Base-by-base conservation (phyloP, 1,140 invertebrate genomes). In the Nixonia krombeini region DNA sequence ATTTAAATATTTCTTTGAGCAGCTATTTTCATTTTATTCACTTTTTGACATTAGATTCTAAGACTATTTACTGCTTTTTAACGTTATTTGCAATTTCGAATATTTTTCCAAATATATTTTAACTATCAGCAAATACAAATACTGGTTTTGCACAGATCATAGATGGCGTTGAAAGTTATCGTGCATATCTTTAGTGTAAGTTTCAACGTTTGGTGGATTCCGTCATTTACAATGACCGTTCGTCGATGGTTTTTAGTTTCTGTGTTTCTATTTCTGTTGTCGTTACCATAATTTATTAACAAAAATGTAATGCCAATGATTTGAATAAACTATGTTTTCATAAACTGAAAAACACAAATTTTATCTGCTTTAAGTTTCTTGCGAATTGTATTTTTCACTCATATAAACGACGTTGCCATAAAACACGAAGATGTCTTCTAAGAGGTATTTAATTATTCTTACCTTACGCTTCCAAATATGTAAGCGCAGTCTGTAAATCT, bases 371-470 rank as follows among this genome's bases (percentile, higher is more conserved):
- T 76, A 69, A 57, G 44, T 76, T 74, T 52, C 51, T 73, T 74
- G 63, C 40, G 26, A 51, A 10, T 59, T 73, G 75, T 74, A 67
- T 76, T 74, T 65, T 71, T 66, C 9, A 38, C 31, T 15, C 29
- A 37, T 42, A 40, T 13, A 37, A 40, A 28, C 37, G 37, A 42
- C 67, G 51, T 70, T 64, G 67, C 73, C 63, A 55, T 66, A 74
- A 65, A 75, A 71, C 73, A 9, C 72, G 71, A 85, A 82, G 73
- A 85, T 85, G 83, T 85, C 83, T 79, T 85, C 82, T 62, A 85
- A 85, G 66, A 85, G 82, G 83, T 84, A 83, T 63, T 70, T 70
- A 65, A 71, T 76, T 80, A 65, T 71, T 66, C 74, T 75, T 70
- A 63, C 55, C 59, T 46, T 44, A 1, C 21, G 16, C 18, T 38